These are phyloP conservation scores for Sinonovacula constricta DNA, from an alignment of 1,140 invertebrate species.

Conservation along the genomic window DNA sequence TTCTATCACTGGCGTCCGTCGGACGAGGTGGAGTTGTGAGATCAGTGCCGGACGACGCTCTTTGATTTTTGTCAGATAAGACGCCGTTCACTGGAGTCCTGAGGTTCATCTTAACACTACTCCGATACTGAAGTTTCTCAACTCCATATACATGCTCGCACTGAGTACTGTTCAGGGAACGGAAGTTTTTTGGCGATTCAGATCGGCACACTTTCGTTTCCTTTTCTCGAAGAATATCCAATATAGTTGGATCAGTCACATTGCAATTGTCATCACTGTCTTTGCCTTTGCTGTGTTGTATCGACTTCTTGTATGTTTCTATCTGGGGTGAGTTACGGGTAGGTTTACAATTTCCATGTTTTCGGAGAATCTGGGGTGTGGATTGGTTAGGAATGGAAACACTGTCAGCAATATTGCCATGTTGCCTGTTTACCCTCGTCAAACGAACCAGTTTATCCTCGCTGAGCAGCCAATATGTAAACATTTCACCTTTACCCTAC, in stretches of 20 bases:
- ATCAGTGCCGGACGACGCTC: constrained; percentile 31
- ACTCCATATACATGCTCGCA: background rate
- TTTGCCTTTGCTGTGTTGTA: background rate
- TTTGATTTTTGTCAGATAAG: background rate
- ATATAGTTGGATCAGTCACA: constrained; percentile 35
- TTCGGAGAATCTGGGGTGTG: background rate
- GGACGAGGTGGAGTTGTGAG: constrained; percentile 1
- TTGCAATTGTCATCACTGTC: constrained; percentile 22
- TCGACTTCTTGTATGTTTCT: background rate
- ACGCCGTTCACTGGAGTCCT: constrained; percentile 13
- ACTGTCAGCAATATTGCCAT: too few relatives aligned
- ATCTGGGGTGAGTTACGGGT: background rate
- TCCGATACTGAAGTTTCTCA: too few relatives aligned
- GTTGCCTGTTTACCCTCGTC: too few relatives aligned
- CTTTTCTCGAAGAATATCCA: constrained; percentile 54
- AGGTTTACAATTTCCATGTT: background rate
- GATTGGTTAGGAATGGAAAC: constrained; percentile 6
- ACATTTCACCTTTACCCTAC: constrained; percentile 75
- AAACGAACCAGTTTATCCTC: constrained; percentile 64
- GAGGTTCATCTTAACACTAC: constrained; percentile 5
- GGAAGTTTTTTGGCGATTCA: constrained; percentile 32
- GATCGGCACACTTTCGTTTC: constrained; percentile 29
- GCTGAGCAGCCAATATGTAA: constrained; percentile 74
- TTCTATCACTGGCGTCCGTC: background rate
- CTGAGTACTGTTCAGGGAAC: background rate